Evolutionary conservation across 2,113 vertebrate genomes (phyloP).

Genomic region (Mus pahari): DNA sequence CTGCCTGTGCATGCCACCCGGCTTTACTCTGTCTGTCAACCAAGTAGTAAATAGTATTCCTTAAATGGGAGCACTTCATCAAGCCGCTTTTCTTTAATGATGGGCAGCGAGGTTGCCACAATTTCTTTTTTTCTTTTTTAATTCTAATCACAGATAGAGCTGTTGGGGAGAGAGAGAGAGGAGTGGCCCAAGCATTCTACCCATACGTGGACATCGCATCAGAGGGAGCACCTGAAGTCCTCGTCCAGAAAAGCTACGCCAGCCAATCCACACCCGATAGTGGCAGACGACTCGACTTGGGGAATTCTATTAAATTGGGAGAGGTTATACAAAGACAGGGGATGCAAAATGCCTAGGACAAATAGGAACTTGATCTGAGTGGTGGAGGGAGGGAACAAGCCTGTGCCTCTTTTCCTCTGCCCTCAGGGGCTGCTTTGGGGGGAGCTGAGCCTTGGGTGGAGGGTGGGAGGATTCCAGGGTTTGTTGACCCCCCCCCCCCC

Average conservation of each 20-base stretch:
- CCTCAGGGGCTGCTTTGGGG: not conserved
- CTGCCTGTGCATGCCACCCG: accelerated
- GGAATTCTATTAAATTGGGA: not conserved
- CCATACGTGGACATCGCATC: not conserved
- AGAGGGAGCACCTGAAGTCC: not conserved
- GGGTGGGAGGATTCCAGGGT: not conserved
- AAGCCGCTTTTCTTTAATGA: slow-evolving; percentile 45
- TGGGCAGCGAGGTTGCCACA: not conserved
- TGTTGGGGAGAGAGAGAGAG: accelerated
- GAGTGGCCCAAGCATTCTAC: not conserved
- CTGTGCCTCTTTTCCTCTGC: accelerated
- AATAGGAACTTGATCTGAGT: not conserved
- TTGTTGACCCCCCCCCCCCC: not conserved
- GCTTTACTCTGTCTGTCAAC: not conserved
- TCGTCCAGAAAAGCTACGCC: not conserved
- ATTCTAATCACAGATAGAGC: slow-evolving; percentile 46
- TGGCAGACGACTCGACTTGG: not conserved
- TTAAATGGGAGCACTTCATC: not conserved
- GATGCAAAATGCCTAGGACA: not conserved
- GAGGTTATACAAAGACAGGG: not conserved
- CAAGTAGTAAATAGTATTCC: not conserved
- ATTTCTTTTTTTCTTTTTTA: not conserved
- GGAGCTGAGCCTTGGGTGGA: not conserved
- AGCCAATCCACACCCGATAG: not conserved
- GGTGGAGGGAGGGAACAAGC: accelerated